Evolutionary conservation across 2,797 vertebrate genomes (phyloP).

Genomic region (Acanthurus leucopareius): DNA sequence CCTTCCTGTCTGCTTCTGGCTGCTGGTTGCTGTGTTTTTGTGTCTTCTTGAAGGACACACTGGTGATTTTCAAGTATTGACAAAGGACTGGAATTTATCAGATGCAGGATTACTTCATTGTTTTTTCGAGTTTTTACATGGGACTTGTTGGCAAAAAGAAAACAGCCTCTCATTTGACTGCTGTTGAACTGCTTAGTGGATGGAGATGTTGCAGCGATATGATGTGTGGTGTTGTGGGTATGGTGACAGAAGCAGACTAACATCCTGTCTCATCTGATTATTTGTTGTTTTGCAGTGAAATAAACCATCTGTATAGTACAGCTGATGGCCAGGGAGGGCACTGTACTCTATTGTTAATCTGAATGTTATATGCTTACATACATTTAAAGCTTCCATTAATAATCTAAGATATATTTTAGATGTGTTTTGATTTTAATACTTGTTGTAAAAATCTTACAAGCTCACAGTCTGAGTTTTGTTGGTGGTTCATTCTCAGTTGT

Average conservation of each 20-base stretch:
- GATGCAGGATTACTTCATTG: neutral
- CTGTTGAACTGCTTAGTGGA: neutral
- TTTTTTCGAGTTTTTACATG: neutral
- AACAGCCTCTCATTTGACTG: neutral
- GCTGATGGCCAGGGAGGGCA: neutral
- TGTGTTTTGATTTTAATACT: neutral
- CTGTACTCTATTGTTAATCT: too few species aligned
- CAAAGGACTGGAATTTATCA: too few species aligned
- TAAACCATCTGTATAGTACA: neutral
- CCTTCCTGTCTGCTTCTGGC: neutral
- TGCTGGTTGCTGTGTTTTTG: too few species aligned
- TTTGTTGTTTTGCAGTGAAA: neutral
- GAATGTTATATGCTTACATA: too few species aligned
- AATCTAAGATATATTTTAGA: neutral
- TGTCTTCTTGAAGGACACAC: neutral
- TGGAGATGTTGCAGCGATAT: neutral
- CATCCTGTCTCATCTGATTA: constrained; percentile 6
- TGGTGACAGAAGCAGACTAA: constrained; percentile 12
- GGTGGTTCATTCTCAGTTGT: neutral
- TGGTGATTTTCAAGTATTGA: too few species aligned
- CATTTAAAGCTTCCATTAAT: neutral
- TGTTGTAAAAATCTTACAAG: neutral
- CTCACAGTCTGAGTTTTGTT: neutral
- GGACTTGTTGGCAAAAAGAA: neutral
- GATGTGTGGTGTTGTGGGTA: neutral